Evolutionary conservation across 2,888 invertebrate species (phyloP).

Genomic region (Polia nebulosa): DNA sequence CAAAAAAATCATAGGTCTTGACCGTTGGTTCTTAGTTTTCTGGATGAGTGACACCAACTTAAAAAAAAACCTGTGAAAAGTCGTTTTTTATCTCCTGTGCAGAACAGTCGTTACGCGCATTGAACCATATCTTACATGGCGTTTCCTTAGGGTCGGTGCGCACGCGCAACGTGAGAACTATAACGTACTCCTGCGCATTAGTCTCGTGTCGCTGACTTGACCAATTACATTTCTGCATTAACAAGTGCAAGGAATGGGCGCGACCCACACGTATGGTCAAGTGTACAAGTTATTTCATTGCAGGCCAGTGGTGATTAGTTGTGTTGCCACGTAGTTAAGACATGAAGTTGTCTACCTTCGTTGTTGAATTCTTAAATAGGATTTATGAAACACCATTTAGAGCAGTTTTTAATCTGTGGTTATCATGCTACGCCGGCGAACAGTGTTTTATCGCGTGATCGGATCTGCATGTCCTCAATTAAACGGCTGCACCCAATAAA

Average conservation of each 20-base stretch:
- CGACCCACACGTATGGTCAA: conserved; percentile 63
- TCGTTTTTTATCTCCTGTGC: conserved; percentile 73
- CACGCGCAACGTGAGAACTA: conserved; percentile 83
- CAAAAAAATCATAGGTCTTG: conserved; percentile 28
- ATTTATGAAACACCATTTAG: conserved; percentile 7
- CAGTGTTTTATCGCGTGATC: conserved; percentile 38
- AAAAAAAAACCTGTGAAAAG: conserved; percentile 70
- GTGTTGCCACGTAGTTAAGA: conserved; percentile 29
- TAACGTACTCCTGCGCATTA: conserved; percentile 81
- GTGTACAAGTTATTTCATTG: conserved; percentile 62
- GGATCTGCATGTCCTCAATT: conserved; percentile 30
- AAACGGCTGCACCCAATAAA: conserved; percentile 40
- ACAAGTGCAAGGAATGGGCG: conserved; percentile 80
- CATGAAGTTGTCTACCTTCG: conserved; percentile 33
- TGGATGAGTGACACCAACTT: conserved; percentile 41
- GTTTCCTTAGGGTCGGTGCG: conserved; percentile 79
- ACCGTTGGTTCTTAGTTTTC: conserved; percentile 28
- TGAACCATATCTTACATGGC: conserved; percentile 86
- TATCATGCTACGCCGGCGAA: conserved; percentile 13
- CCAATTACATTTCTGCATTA: conserved; percentile 81
- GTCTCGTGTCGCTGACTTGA: conserved; percentile 79
- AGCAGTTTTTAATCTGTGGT: conserved; percentile 20
- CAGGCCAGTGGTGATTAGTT: conserved; percentile 52
- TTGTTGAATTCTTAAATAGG: conserved; percentile 17
- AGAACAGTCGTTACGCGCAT: conserved; percentile 82